Evolutionary conservation across 2,888 invertebrate species (phyloP).

Genomic region (Ditula angustiorana): DNA sequence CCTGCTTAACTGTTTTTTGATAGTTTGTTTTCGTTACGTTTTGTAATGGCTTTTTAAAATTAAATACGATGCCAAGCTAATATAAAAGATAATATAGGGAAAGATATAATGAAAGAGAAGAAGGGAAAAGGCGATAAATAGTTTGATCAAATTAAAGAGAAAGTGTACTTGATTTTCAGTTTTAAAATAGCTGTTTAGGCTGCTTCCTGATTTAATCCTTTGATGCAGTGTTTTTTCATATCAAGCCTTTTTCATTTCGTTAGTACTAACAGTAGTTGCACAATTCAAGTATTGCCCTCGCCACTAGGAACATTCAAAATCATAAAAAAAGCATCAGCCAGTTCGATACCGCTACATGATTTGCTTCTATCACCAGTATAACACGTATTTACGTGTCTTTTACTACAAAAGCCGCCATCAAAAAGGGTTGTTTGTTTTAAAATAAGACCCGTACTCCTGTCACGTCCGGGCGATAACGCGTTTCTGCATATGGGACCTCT

Average conservation of each 20-base stretch:
- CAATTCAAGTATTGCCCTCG: too few species aligned
- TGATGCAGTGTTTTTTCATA: too few species aligned
- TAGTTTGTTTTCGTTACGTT: conserved; percentile 19
- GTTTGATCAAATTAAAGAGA: too few species aligned
- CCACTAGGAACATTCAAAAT: background rate
- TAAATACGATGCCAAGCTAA: too few species aligned
- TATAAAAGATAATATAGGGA: too few species aligned
- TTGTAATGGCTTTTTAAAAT: background rate
- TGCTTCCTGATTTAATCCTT: too few species aligned
- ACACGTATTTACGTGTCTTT: conserved; percentile 35
- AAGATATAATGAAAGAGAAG: too few species aligned
- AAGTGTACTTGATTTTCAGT: too few species aligned
- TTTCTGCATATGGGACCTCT: conserved; percentile 55
- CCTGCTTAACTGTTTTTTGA: conserved; percentile 28
- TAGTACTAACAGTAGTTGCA: too few species aligned
- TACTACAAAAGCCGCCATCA: conserved; percentile 43
- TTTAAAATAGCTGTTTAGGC: too few species aligned
- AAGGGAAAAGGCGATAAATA: too few species aligned
- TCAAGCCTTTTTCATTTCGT: too few species aligned
- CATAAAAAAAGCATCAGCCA: background rate
- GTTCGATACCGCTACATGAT: background rate
- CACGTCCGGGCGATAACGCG: conserved; percentile 61
- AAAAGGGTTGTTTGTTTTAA: conserved; percentile 52
- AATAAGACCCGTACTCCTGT: conserved; percentile 54
- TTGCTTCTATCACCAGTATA: conserved; percentile 8